Conservation (phyloP, 2,113 vertebrate species). For the Mus musculus region DNA sequence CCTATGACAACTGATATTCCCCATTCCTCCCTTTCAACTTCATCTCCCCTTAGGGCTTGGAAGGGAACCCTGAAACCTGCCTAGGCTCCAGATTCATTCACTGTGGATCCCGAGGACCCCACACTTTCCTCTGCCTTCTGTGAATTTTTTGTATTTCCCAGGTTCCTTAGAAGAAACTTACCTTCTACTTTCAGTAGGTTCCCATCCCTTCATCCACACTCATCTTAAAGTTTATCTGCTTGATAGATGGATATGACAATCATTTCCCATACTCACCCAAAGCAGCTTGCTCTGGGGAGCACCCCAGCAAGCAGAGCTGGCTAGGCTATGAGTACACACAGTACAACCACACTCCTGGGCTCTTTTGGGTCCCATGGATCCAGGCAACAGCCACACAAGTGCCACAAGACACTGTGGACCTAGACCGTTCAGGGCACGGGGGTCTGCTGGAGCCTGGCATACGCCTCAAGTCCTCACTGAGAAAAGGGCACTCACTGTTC, state of each 20-base stretch:
- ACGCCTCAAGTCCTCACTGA: too few species aligned
- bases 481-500: background rate
- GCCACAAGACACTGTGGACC: background rate
- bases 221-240: rapidly evolving
- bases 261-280: background rate
- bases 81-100: background rate
- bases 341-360: background rate
- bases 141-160: background rate
- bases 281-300: background rate
- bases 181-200: background rate
- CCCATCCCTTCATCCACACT: background rate
- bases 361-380: background rate
- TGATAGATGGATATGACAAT: too few species aligned
- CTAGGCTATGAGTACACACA: background rate
- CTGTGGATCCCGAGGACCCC: background rate
- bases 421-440: background rate
- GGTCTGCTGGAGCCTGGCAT: background rate
- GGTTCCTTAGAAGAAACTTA: too few species aligned
- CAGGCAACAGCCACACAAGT: rapidly evolving
- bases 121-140: background rate
- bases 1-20: too few species aligned
- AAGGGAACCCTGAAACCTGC: background rate
- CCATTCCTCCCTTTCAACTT: background rate
- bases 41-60: background rate
- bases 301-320: rapidly evolving